Evolutionary conservation across 2,113 vertebrate genomes (phyloP), one percentile per base, ranked within the genome.

Genomic region (Hippocampus mohnikei): DNA sequence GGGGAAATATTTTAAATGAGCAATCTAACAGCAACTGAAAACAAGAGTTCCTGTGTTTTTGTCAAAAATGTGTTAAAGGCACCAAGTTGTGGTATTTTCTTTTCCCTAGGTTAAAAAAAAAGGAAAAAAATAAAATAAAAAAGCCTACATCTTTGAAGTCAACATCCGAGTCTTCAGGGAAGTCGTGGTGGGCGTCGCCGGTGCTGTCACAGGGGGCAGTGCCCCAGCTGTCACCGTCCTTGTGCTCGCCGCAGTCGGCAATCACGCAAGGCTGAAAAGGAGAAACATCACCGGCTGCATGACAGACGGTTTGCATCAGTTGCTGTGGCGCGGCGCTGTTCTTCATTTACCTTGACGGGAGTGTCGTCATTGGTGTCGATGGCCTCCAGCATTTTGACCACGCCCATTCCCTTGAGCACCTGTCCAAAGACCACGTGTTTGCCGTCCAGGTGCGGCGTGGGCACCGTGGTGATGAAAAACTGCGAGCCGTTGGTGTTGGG

Each of bases 371-470:
- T 91, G 0, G 96, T 95, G 67, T 97, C 95, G 3, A 94, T 71
- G 0, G 89, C 88, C 88, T 99, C 97, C 81, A 99, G 75, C 61
- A 94, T 89, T 82, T 95, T 97, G 56, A 95, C 88, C 44, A 98
- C 81, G 20, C 95, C 96, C 88, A 95, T 91, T 67, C 97, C 96
- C 88, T 95, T 96, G 58, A 98, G 79, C 67, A 98, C 92, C 78
- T 96, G 95, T 46, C 97, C 97, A 58, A 98, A 98, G 23, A 99
- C 93, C 46, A 98, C 96, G 0, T 99, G 96, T 65, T 98, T 98
- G 46, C 88, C 93, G 41, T 98, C 96, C 79, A 98, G 81, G 78
- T 99, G 97, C 7, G 95, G 90, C 18, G 96, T 96, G 37, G 95
- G 93, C 58, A 96, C 95, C 0, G 95, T 97, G 44, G 95, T 98